phyloP scores from a whole-genome alignment of 2,113 vertebrate genomes.

The Machaerirhynchus nigripectus region DNA sequence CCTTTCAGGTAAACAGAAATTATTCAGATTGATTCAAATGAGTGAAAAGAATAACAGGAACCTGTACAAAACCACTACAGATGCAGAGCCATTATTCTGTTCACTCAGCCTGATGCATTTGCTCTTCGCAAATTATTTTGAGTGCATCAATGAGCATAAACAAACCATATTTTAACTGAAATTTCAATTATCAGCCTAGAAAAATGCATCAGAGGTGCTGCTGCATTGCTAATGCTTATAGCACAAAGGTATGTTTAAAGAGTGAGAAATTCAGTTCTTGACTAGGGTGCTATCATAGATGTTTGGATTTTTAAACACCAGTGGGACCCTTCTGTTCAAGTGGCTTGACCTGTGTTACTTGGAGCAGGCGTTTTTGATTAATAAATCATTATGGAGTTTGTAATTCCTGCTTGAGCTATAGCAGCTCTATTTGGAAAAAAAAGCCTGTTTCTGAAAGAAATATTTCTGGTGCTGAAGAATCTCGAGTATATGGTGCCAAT shows the following conservation, averaged over 20 bases:
- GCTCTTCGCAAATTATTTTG: constrained; percentile 17
- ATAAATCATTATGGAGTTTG: neutral
- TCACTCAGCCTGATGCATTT: constrained; percentile 6
- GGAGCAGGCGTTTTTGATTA: neutral
- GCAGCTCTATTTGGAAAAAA: neutral
- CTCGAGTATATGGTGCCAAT: neutral
- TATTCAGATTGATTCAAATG: neutral
- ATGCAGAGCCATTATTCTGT: constrained; percentile 21
- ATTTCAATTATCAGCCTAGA: neutral
- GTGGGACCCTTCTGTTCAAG: neutral
- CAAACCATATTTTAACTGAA: neutral
- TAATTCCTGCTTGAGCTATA: neutral
- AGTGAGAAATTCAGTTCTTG: neutral
- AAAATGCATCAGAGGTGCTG: neutral
- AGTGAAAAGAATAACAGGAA: neutral
- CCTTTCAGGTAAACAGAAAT: neutral
- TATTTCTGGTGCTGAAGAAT: neutral
- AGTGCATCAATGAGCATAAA: constrained; percentile 2
- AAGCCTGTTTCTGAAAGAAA: neutral
- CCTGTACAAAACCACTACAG: neutral
- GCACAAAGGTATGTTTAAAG: neutral
- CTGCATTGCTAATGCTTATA: neutral
- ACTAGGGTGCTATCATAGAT: neutral
- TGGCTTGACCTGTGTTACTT: neutral
- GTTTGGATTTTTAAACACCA: neutral